Conservation (phyloP, 92 coral and sea anemone genomes). For the Epizoanthus illoricatus region DNA sequence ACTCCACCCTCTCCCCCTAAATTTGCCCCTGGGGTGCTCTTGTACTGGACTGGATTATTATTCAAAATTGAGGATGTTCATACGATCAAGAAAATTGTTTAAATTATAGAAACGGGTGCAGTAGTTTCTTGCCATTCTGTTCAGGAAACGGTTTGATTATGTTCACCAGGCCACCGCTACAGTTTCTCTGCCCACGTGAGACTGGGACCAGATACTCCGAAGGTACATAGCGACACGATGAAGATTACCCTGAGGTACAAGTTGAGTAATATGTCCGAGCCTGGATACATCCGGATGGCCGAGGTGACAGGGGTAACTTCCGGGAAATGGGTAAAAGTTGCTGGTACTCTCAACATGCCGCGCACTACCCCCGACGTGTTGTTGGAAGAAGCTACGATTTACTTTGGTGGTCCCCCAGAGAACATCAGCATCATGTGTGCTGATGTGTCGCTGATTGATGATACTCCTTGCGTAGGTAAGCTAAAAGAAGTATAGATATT, state of each 20-base stretch:
- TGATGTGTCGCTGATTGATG: too few relatives aligned
- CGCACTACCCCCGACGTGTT: not conserved
- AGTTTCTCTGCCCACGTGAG: too few relatives aligned
- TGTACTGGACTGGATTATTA: too few relatives aligned
- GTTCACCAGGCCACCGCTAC: not conserved
- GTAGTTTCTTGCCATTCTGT: not conserved
- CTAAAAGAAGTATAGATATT: too few relatives aligned
- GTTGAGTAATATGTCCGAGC: conserved; percentile 9
- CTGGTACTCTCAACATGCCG: conserved; percentile 11
- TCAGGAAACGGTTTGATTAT: too few relatives aligned
- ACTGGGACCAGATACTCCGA: conserved; percentile 6
- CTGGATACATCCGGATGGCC: conserved; percentile 9
- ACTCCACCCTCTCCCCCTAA: too few relatives aligned
- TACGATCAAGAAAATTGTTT: too few relatives aligned
- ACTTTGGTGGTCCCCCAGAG: conserved; percentile 14
- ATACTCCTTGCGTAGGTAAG: too few relatives aligned
- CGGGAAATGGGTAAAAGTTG: not conserved
- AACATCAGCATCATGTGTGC: too few relatives aligned
- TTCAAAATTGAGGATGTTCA: too few relatives aligned
- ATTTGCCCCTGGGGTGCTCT: too few relatives aligned
- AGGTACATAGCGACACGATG: too few relatives aligned
- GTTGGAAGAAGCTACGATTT: not conserved
- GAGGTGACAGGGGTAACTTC: not conserved
- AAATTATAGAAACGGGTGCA: not conserved
- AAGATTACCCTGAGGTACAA: not conserved